Base-by-base conservation (phyloP, 2,113 vertebrate species). In the Cavia porcellus region DNA sequence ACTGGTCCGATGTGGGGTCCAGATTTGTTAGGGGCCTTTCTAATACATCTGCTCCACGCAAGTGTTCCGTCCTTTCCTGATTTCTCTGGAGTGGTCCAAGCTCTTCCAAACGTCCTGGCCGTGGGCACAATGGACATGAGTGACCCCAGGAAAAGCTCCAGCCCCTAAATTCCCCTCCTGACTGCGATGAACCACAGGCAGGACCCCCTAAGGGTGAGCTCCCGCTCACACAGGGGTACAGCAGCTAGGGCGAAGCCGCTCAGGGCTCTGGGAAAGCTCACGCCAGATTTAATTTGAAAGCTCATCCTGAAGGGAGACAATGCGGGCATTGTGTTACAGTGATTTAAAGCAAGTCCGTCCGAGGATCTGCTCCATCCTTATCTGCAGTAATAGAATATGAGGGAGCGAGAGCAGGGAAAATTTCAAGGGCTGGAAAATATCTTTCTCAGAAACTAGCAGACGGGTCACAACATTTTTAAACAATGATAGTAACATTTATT, bases 401-500 rank as follows among this genome's bases (percentile, higher is more conserved):
- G 97, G 97, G 93, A 95, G 97, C 77, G 96, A 25, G 75, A 30
- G 45, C 11, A 96, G 7, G 24, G 95, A 83, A 80, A 79, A 89
- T 80, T 98, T 97, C 98, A 98, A 97, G 97, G 94, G 97, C 98
- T 99, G 99, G 98, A 99, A 98, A 99, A 99, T 98, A 98, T 99
- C 99, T 99, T 98, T 98, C 98, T 99, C 98, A 98, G 99, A 99
- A 99, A 99, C 98, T 98, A 99, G 99, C 99, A 99, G 99, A 99
- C 98, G 98, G 98, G 99, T 99, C 98, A 98, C 98, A 99, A 99
- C 99, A 99, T 99, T 99, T 99, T 99, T 99, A 99, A 99, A 99
- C 99, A 99, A 99, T 98, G 99, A 98, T 98, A 98, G 98, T 98
- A 99, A 99, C 99, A 99, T 99, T 99, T 99, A 99, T 99, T 99